A percentile compares a stretch with the other conserved stretches of the same genome.
Evolutionary conservation across 2,888 invertebrate species (phyloP).

Genomic region (Tenthredo mesomela): DNA sequence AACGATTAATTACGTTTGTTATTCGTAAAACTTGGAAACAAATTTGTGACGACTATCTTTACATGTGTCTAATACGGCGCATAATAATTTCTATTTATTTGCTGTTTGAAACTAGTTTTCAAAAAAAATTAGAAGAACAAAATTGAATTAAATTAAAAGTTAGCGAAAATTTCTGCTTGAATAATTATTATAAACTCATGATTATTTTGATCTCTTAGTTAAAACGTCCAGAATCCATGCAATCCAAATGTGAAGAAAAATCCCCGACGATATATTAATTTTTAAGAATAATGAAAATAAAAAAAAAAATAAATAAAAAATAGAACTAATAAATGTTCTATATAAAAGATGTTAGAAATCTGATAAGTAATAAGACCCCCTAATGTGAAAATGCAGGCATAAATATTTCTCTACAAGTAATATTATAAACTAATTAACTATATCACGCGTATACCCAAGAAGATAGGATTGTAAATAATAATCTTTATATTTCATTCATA

Average conservation of each 20-base stretch:
- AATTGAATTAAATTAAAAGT: background rate
- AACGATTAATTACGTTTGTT: background rate
- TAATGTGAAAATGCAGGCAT: constrained; percentile 33
- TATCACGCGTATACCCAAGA: constrained; percentile 36
- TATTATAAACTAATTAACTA: constrained; percentile 7
- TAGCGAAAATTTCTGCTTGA: background rate
- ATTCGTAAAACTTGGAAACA: background rate
- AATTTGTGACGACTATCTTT: background rate
- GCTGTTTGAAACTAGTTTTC: background rate
- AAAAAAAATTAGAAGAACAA: background rate
- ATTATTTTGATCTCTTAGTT: background rate
- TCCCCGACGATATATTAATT: constrained; percentile 2
- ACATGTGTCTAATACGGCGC: background rate
- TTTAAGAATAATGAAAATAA: constrained; percentile 1
- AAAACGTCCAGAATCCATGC: constrained; percentile 19
- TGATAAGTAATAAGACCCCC: background rate
- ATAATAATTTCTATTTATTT: background rate
- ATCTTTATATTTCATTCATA: constrained; percentile 36
- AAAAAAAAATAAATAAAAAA: too few relatives aligned
- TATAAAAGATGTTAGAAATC: constrained; percentile 10
- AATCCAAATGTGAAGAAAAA: constrained; percentile 37
- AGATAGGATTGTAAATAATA: constrained; percentile 44
- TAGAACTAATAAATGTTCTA: constrained; percentile 3
- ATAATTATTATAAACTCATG: background rate
- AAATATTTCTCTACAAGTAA: constrained; percentile 38